These are phyloP conservation scores for Norana najaformis DNA, from an alignment of 2,888 invertebrate genomes.

Conservation along the genomic window DNA sequence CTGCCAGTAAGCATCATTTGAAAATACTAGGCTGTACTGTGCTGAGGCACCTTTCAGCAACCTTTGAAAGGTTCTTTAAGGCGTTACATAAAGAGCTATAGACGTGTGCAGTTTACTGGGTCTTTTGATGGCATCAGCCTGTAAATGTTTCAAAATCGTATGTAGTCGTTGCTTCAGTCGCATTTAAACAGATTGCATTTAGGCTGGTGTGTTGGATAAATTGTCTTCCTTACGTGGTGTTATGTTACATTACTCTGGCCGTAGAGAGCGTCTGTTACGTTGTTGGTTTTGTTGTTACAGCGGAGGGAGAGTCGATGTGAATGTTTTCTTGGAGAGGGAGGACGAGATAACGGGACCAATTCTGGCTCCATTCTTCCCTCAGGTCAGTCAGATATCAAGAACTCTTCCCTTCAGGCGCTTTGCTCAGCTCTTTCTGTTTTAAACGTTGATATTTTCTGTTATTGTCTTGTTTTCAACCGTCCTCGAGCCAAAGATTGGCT, in stretches of 20 bases:
- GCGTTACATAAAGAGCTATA: too few species aligned
- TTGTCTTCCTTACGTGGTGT: not conserved
- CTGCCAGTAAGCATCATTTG: too few species aligned
- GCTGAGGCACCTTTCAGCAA: too few species aligned
- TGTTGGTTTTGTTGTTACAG: conserved; percentile 46
- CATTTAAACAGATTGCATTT: too few species aligned
- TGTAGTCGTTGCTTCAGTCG: too few species aligned
- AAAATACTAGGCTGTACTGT: too few species aligned
- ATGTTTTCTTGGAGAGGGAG: conserved; percentile 89
- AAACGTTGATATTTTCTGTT: not conserved
- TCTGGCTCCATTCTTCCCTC: conserved; percentile 96
- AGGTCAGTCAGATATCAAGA: conserved; percentile 68
- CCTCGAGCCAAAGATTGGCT: too few species aligned
- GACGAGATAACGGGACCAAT: conserved; percentile 96
- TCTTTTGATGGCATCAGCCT: too few species aligned
- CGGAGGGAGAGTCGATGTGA: conserved; percentile 74
- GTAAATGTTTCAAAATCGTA: too few species aligned
- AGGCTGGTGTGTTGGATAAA: not conserved
- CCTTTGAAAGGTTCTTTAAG: too few species aligned
- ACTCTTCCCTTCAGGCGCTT: not conserved
- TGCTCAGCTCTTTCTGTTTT: not conserved
- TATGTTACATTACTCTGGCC: conserved; percentile 69
- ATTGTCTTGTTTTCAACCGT: not conserved
- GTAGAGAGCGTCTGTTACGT: conserved; percentile 1
- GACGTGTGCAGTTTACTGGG: too few species aligned